phyloP scores from a whole-genome alignment of 2,888 invertebrate genomes.

The Pyrgus malvae region DNA sequence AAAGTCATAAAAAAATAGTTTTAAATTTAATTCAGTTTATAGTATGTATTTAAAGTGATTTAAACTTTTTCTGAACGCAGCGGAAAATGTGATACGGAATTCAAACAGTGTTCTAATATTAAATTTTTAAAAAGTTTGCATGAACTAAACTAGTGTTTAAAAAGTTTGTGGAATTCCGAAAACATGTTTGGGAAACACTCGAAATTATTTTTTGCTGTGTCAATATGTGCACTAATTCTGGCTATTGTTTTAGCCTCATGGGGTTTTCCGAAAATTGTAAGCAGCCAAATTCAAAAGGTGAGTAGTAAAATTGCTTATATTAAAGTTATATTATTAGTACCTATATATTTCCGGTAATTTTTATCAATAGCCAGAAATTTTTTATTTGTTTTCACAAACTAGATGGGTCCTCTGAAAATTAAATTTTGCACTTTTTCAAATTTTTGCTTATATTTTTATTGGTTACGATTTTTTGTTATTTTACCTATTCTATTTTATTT shows the following conservation, averaged over 20 bases:
- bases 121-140: background rate
- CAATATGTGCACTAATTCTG: constrained; percentile 58
- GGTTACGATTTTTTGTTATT: too few relatives aligned
- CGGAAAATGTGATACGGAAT: background rate
- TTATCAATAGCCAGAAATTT: too few relatives aligned
- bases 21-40: too few relatives aligned
- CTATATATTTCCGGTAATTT: too few relatives aligned
- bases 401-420: too few relatives aligned
- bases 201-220: constrained; percentile 54
- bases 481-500: too few relatives aligned
- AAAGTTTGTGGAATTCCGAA: constrained; percentile 6
- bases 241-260: constrained; percentile 70
- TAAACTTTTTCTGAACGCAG: background rate
- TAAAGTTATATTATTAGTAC: too few relatives aligned
- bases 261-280: constrained; percentile 74
- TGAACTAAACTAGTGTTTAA: background rate
- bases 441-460: too few relatives aligned
- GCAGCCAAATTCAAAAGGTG: constrained; percentile 73
- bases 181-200: constrained; percentile 64
- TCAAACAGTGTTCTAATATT: background rate
- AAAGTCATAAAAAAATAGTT: background rate
- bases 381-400: too few relatives aligned
- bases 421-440: too few relatives aligned
- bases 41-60: too few relatives aligned
- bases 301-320: constrained; percentile 33